Evolutionary conservation across 2,797 vertebrate species (phyloP).

Genomic region (Anableps anableps): DNA sequence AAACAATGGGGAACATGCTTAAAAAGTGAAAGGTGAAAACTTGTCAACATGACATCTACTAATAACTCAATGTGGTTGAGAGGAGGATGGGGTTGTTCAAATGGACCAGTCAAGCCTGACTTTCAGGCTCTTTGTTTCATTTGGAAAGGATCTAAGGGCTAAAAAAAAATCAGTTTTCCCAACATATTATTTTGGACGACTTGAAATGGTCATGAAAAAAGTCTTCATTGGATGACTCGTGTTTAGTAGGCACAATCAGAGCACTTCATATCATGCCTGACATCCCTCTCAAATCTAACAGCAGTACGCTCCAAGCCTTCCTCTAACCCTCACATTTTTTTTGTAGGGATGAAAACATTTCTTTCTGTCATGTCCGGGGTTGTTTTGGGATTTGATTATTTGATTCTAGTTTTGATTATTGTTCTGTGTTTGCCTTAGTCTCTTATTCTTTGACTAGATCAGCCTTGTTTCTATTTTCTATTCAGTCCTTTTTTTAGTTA

Average conservation of each 20-base stretch:
- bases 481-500: too few relatives aligned
- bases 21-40: background rate
- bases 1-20: background rate
- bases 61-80: background rate
- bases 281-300: background rate
- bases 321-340: background rate
- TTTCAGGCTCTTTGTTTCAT: background rate
- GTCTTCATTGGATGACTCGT: background rate
- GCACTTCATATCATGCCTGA: background rate
- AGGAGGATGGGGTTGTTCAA: background rate
- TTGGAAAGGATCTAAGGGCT: background rate
- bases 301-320: background rate
- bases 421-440: too few relatives aligned
- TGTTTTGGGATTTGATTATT: too few relatives aligned
- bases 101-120: background rate
- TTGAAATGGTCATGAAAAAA: background rate
- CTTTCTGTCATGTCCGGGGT: too few relatives aligned
- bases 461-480: too few relatives aligned
- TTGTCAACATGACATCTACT: background rate
- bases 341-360: background rate
- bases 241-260: background rate
- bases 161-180: background rate
- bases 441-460: too few relatives aligned
- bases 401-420: too few relatives aligned
- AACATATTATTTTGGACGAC: background rate